Conservation (phyloP, 2,797 vertebrate genomes). For the Thaleichthys pacificus region DNA sequence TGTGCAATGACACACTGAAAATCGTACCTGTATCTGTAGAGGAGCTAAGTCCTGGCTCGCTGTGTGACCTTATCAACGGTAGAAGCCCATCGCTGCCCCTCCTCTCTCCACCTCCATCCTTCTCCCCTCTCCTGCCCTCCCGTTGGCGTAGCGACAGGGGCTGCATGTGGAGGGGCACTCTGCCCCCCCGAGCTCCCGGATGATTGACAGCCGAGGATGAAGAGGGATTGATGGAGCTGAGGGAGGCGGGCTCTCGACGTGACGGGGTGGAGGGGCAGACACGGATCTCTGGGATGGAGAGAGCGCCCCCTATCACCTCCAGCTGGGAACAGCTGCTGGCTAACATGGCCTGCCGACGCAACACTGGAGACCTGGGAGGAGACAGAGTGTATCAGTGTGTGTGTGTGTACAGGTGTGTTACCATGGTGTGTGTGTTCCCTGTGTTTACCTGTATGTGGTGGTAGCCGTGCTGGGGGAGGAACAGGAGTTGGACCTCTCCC, state of each 20-base stretch:
- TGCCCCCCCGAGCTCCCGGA: conserved; percentile 59
- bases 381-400: not conserved
- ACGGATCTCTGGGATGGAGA: conserved; percentile 61
- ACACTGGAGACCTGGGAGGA: conserved; percentile 71
- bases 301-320: conserved; percentile 74
- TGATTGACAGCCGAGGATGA: conserved; percentile 41
- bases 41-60: conserved; percentile 85
- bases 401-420: not conserved
- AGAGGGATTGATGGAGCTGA: conserved; percentile 44
- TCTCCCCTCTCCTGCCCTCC: conserved; percentile 41
- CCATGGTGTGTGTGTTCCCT: not conserved
- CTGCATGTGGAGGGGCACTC: conserved; percentile 41
- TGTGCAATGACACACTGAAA: not conserved
- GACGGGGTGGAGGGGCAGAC: conserved; percentile 56
- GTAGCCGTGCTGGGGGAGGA: conserved; percentile 84
- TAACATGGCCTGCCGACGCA: conserved; percentile 72
- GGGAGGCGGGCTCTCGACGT: conserved; percentile 42
- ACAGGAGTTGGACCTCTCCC: conserved; percentile 92
- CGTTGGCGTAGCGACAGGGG: conserved; percentile 55
- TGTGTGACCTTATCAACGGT: conserved; percentile 85
- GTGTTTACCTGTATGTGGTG: conserved; percentile 67
- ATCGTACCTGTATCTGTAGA: conserved; percentile 71
- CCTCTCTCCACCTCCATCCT: conserved; percentile 37
- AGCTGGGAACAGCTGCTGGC: conserved; percentile 92
- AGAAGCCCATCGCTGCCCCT: conserved; percentile 58